Base-by-base conservation (phyloP, 2,113 vertebrate genomes). In the Narcine bancroftii region DNA sequence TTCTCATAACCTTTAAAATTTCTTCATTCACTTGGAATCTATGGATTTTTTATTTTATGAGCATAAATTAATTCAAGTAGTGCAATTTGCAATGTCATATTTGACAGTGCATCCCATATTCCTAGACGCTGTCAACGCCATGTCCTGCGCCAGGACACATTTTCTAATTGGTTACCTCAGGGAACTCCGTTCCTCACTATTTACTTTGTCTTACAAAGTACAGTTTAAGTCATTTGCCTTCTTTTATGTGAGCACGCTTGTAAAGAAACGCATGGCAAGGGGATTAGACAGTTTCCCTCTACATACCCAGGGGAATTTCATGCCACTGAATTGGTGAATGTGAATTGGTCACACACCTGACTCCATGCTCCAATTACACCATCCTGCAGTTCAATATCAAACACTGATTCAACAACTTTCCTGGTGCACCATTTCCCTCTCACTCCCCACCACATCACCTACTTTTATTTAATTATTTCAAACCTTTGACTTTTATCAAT, bases 261-360 rank as follows among this genome's bases (percentile, higher is more conserved):
- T 60, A 15, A 60, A 33, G 53, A 60, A 60, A 36, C 29, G 6
- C 53, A 60, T 36, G 81, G 19, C 53, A 36, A 21, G 33, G 33
- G 81, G 81, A 56, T 60, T 85, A 85, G n/a, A 56, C 81, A 85
- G 81, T 56, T 87, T 87, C 50, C 81, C 53, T 60, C 33, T 87
- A 17, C 21, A 15, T 87, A 87, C 53, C 15, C 81, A 83, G n/a
- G 33, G 81, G 81, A 60, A 1, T 13, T 21, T 87, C 29, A 36
- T 7, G 53, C 81, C 17, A 60, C 15, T 87, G 17, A 60, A 36
- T 19, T 87, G 47, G 33, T 60, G n/a, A n/a, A n/a, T n/a, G 17
- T 36, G 26, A 81, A 81, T 9, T 50, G 77, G 24, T 47, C 29
- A 53, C 77, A 81, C 45, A 50, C 77, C 45, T 29, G 26, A 81